Conservation (phyloP, 23 tunicate species). For the Clavelina lepadiformis region DNA sequence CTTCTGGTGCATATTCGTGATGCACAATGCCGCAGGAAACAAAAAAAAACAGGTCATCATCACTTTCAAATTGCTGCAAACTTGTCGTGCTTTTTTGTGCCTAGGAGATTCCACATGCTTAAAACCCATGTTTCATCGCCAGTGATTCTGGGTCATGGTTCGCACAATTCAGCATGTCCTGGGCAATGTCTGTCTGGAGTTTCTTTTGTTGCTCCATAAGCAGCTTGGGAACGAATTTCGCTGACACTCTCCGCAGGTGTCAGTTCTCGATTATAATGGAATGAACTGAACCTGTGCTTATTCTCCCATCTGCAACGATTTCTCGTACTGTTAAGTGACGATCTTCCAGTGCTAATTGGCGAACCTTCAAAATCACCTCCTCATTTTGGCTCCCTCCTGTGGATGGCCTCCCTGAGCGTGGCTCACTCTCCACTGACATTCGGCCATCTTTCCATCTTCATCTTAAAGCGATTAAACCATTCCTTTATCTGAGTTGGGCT, state of each 20-base stretch:
- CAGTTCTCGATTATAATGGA: not conserved
- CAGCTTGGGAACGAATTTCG: conserved; percentile 6
- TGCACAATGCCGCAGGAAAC: not conserved
- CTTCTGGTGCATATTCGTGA: not conserved
- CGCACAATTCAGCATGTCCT: conserved; percentile 7
- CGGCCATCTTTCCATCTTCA: no score
- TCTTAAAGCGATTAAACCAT: no score
- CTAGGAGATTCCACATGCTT: conserved; percentile 17
- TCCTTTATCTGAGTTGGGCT: no score
- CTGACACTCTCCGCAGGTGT: conserved; percentile 9
- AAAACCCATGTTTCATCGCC: conserved; percentile 10
- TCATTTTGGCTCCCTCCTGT: no score
- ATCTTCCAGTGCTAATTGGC: no score
- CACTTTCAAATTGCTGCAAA: conserved; percentile 18
- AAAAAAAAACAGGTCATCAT: conserved; percentile 5
- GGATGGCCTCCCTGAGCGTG: no score
- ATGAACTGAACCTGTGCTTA: conserved; percentile 23
- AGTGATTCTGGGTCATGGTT: conserved; percentile 6
- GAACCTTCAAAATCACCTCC: no score
- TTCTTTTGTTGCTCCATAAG: conserved; percentile 7
- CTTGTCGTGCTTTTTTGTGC: conserved; percentile 9
- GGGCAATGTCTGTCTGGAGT: not conserved
- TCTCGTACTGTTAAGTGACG: not conserved
- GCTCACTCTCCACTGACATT: no score
- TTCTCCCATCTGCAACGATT: conserved; percentile 14